Base-by-base conservation (phyloP, 2,888 invertebrate species). In the Esperia sulphurella region DNA sequence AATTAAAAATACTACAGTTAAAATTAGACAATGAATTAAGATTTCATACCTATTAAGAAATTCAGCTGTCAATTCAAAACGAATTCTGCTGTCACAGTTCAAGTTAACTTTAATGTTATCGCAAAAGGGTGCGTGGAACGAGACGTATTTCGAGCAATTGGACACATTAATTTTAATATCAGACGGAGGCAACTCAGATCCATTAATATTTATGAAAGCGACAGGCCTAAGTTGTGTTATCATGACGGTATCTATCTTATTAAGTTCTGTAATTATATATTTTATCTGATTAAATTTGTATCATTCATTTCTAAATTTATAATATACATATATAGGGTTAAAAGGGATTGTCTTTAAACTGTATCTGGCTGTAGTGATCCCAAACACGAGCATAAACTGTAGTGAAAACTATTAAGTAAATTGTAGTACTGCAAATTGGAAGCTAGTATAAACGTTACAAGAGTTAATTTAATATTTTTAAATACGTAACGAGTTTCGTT, bases 141-240 rank as follows among this genome's bases (percentile, higher is more conserved):
- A 64, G 68, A 63, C 65, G 54, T 55, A 60, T 66, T 63, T 57
- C 63, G 48, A 65, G 63, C 75, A 83, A 82, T 78, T 79, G 80
- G 68, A 71, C 68, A 67, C 83, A 85, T 85, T 80, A 79, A 84
- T 87, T 82, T 80, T 71, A 83, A 84, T 83, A 76, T 65, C 65
- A 68, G 62, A 72, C 71, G 77, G 71, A 73, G 71, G 68, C 73
- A 72, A 79, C 69, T 72, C 68, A 59, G 56, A 54, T 66, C 68
- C 69, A 79, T 84, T 80, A 79, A 82, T 83, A 82, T 82, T 80
- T 78, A 83, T 84, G 68, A 75, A 72, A 60, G 41, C 61, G 59
- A 66, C 74, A 71, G 61, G 58, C 55, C 56, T 51, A 53, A 59
- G 55, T 57, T 54, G 57, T 51, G 52, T 52, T 58, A 54, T 59